Evolutionary conservation across 1,140 invertebrate species (phyloP).

Genomic region (Schlechtendalia chinensis): DNA sequence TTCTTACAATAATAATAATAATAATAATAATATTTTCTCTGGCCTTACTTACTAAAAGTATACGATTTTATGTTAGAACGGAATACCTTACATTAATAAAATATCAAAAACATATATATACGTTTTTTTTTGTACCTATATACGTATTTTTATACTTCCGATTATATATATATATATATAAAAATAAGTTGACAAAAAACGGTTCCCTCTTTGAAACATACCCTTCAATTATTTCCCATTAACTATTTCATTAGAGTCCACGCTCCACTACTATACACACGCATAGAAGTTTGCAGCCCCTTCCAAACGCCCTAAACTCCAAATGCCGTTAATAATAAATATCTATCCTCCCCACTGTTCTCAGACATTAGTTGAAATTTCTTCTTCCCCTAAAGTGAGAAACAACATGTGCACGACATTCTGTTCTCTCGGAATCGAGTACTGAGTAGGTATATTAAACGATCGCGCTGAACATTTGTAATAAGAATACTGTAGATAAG

Average conservation of each 20-base stretch:
- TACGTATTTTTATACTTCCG: conserved; percentile 2
- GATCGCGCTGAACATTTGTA: neutral
- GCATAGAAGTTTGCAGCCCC: conserved; percentile 11
- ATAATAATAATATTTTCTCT: neutral
- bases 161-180: neutral
- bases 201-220: neutral
- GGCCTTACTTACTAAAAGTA: too few species aligned
- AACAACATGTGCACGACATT: conserved; percentile 36
- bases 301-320: conserved; percentile 1
- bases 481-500: neutral
- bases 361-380: conserved; percentile 29
- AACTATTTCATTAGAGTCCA: conserved; percentile 36
- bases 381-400: conserved; percentile 35
- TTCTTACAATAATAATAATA: neutral
- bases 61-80: neutral
- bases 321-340: conserved; percentile 46
- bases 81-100: neutral
- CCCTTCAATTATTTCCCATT: conserved; percentile 33
- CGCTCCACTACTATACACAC: neutral
- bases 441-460: conserved; percentile 7
- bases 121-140: neutral
- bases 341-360: neutral
- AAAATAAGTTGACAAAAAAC: neutral
- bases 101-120: neutral
- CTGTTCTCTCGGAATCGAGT: neutral